phyloP scores from a whole-genome alignment of 2,113 vertebrate species.

The Ardeotis arabs region DNA sequence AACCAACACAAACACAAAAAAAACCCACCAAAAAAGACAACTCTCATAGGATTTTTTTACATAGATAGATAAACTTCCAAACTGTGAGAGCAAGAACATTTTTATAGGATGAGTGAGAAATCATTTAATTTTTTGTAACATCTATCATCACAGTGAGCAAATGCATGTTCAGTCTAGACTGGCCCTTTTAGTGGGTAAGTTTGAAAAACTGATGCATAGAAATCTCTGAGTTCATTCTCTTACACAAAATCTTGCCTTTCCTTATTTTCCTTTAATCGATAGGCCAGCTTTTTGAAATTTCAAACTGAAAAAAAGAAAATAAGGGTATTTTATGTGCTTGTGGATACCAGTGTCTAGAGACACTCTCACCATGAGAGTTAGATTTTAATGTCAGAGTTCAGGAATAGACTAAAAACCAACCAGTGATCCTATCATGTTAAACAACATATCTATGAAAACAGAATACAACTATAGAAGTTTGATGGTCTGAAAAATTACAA shows the following conservation, averaged over 20 bases:
- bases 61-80: not conserved
- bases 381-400: not conserved
- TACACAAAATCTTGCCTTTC: not conserved
- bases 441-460: not conserved
- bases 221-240: not conserved
- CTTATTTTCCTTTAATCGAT: not conserved
- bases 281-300: not conserved
- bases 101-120: not conserved
- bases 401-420: not conserved
- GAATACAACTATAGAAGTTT: not conserved
- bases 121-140: not conserved
- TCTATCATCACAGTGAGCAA: not conserved
- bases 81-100: not conserved
- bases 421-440: not conserved
- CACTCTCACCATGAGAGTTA: not conserved
- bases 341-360: not conserved
- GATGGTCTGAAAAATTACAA: not conserved
- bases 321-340: not conserved
- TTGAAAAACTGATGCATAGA: not conserved
- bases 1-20: rapidly evolving
- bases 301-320: not conserved
- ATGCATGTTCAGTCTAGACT: not conserved
- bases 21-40: not conserved
- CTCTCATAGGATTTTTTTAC: not conserved
- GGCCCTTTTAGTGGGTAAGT: not conserved